Conservation (phyloP, 92 coral and sea anemone species). For the Epizoanthus rinbou region DNA sequence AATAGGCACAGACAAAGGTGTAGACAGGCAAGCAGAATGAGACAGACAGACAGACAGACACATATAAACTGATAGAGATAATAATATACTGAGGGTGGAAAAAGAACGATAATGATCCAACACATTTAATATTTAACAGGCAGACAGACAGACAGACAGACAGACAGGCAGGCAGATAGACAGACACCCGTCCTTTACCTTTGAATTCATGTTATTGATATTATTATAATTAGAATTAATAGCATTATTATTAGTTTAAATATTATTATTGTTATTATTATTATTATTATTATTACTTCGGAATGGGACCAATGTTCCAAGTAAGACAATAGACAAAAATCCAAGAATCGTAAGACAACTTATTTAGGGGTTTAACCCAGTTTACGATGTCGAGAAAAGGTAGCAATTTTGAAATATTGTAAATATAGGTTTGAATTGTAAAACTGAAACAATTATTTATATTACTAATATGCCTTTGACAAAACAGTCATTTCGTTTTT, state of each 20-base stretch:
- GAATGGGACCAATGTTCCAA: neutral
- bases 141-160: neutral
- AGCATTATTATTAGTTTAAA: neutral
- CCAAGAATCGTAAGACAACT: no score
- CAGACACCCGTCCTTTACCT: neutral
- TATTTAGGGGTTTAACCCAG: neutral
- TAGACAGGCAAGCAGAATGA: neutral
- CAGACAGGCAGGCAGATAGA: neutral
- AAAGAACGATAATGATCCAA: no score
- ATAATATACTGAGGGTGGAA: no score
- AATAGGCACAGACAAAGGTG: neutral
- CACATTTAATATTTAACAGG: no score
- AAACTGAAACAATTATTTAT: no score
- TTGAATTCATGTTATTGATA: neutral
- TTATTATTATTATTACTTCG: neutral
- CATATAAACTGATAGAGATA: no score
- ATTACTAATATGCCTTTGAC: no score
- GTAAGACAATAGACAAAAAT: neutral
- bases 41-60: neutral
- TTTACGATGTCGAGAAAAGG: neutral
- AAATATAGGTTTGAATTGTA: neutral
- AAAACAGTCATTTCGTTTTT: no score
- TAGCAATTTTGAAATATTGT: conserved; percentile 17
- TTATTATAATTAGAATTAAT: neutral
- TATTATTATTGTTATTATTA: neutral